These are phyloP conservation scores for Scleropages formosus DNA, from an alignment of 2,797 vertebrate species.

Conservation along the genomic window DNA sequence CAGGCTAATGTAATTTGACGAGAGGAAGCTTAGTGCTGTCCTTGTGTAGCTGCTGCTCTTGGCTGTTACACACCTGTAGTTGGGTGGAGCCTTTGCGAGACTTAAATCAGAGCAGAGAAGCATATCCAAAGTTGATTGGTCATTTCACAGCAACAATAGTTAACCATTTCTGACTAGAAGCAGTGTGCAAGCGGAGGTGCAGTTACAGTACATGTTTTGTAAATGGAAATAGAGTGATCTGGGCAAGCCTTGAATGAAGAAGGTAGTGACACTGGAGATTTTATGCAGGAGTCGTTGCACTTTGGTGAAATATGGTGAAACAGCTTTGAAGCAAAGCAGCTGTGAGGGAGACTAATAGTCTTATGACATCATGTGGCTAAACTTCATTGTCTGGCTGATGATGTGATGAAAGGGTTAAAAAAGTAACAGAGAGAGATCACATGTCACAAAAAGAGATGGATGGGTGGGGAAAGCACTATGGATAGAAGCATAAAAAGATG, in stretches of 20 bases:
- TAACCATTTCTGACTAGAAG: neutral
- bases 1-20: slow-evolving; percentile 44
- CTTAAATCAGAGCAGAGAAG: neutral
- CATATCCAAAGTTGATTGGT: neutral
- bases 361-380: neutral
- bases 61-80: slow-evolving; percentile 1
- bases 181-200: neutral
- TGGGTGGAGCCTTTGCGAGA: slow-evolving; percentile 3
- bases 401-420: slow-evolving; percentile 6
- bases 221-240: too few relatives aligned
- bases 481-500: slow-evolving; percentile 55
- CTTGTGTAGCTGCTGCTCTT: slow-evolving; percentile 24
- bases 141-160: neutral
- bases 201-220: too few relatives aligned
- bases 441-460: slow-evolving; percentile 52
- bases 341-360: neutral
- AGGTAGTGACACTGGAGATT: too few relatives aligned
- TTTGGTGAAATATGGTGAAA: neutral
- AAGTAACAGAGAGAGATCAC: slow-evolving; percentile 18
- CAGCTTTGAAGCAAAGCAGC: neutral
- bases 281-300: neutral
- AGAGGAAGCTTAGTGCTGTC: slow-evolving; percentile 46
- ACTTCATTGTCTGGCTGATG: slow-evolving; percentile 34
- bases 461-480: slow-evolving; percentile 48
- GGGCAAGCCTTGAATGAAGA: too few relatives aligned